Conservation (phyloP, 2,113 vertebrate species). For the Parus major region DNA sequence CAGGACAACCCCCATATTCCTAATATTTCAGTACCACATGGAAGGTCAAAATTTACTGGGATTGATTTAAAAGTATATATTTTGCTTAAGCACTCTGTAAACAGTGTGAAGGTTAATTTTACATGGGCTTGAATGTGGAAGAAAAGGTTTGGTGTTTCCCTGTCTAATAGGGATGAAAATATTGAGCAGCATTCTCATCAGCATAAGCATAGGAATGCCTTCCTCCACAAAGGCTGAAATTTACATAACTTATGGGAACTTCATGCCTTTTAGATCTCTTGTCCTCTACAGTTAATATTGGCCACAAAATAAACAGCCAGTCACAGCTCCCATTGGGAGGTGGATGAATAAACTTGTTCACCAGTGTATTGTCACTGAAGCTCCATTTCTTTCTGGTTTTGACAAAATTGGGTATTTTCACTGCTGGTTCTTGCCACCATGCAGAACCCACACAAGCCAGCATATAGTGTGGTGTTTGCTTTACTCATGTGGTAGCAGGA, state of each 20-base stretch:
- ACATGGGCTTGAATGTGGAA: not conserved
- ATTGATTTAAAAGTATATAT: not conserved
- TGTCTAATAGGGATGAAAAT: not conserved
- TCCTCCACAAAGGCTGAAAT: not conserved
- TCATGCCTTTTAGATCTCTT: not conserved
- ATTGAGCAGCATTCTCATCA: not conserved
- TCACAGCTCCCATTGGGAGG: not conserved
- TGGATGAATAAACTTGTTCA: not conserved
- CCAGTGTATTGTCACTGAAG: not conserved
- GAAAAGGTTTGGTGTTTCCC: not conserved
- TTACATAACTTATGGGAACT: not conserved
- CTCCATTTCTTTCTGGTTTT: not conserved
- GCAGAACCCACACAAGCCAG: not conserved
- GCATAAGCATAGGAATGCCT: not conserved
- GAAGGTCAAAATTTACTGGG: not conserved
- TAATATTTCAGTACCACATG: not conserved
- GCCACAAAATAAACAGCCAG: not conserved
- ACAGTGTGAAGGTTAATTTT: not conserved
- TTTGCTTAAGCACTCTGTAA: not conserved
- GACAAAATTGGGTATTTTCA: not conserved
- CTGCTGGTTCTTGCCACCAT: not conserved
- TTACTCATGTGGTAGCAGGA: not conserved
- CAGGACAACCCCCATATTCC: not conserved
- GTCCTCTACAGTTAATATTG: not conserved
- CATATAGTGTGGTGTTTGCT: accelerated